Base-by-base conservation (phyloP, 53 echinoderm and acorn worm species). In the Paracentrotus lividus region DNA sequence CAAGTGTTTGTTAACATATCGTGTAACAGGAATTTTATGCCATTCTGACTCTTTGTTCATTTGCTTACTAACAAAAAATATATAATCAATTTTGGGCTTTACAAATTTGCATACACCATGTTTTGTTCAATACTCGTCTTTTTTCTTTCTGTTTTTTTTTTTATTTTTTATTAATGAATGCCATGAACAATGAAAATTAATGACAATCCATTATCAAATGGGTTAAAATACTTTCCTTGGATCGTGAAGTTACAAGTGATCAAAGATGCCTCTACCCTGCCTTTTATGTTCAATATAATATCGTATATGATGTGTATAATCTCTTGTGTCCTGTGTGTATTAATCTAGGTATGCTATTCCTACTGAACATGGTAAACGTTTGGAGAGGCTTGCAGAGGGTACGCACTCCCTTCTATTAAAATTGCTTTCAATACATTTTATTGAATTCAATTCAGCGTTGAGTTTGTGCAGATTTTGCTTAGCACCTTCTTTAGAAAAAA, bases 361-460 rank as follows among this genome's bases (percentile, higher is more conserved):
- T 51, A 96, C 96, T 69, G 96, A 96, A 92, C 99, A 99, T 96
- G 99, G 96, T 53, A 96, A 96, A 90, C 95, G 99, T 53, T 81
- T 99, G 64, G 99, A 99, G 92, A 93, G 99, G 75, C 93, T 99
- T n/a, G 99, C 99, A 84, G 76, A 96, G 86, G 99, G 99, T 97
- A 97, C 85, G 96, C 81, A 44, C 55, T 88, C 31, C n/a, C 69
- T 86, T 56, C 54, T 45, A 81, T 86, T n/a, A n/a, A n/a, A n/a
- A n/a, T n/a, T 86, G 53, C 56, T 86, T 55, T 86, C 85, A 49
- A 5, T 49, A 18, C 72, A 40, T 36, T 72, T 36, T 72, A n/a
- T n/a, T n/a, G n/a, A n/a, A n/a, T n/a, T n/a, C n/a, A n/a, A n/a
- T 72, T 32, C 5, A 67, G 36, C 18, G 18, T 72, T 5, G 20